Percentiles rank a stretch among this genome's conserved stretches.
Evolutionary conservation across 2,797 vertebrate species (phyloP).

Genomic region (Malacoctenus gilli): DNA sequence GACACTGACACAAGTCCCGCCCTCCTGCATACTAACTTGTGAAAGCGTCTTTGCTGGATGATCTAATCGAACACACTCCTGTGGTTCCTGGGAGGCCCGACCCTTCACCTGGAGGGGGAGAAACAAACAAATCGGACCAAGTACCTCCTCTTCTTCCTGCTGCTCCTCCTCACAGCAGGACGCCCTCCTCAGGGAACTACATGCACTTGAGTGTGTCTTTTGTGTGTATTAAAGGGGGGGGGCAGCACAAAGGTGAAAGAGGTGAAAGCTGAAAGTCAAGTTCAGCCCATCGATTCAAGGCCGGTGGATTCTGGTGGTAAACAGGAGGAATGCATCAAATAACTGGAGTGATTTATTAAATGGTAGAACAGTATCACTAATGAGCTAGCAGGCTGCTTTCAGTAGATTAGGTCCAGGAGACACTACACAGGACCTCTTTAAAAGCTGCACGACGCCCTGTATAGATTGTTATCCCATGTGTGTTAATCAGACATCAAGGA

Average conservation of each 20-base stretch:
- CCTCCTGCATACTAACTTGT: conserved; percentile 9
- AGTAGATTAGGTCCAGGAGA: conserved; percentile 41
- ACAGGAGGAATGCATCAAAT: conserved; percentile 14
- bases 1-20: no score
- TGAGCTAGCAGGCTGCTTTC: conserved; percentile 21
- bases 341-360: conserved; percentile 23
- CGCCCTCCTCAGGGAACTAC: conserved; percentile 19
- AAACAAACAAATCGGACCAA: conserved; percentile 55
- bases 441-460: conserved; percentile 44
- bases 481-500: conserved; percentile 72
- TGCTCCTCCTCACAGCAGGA: conserved; percentile 28
- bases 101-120: conserved; percentile 52
- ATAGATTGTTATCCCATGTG: conserved; percentile 70
- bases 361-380: conserved; percentile 18
- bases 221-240: conserved; percentile 5
- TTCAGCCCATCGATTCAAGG: conserved; percentile 31
- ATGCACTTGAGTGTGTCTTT: conserved; percentile 22
- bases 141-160: no score
- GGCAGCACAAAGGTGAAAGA: conserved; percentile 39
- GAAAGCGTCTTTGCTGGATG: conserved; percentile 49
- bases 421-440: conserved; percentile 41
- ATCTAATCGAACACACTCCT: conserved; percentile 70
- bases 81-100: conserved; percentile 59
- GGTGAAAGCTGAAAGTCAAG: conserved; percentile 43
- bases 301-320: conserved; percentile 19